phyloP scores from a whole-genome alignment of 2,113 vertebrate species.

The Paracanthobrama guichenoti region DNA sequence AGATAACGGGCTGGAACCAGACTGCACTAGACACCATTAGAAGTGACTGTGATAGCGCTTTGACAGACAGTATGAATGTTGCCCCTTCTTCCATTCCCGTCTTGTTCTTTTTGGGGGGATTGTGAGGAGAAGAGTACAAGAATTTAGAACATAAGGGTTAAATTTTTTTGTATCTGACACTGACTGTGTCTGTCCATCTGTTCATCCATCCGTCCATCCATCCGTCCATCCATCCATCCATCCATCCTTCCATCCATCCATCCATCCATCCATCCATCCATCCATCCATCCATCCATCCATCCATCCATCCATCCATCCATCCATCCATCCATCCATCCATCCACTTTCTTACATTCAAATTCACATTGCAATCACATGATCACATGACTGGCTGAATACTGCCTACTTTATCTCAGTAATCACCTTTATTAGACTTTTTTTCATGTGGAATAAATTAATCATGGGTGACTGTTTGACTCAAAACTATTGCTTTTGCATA shows the following conservation, averaged over 20 bases:
- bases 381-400: background rate
- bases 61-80: conserved; percentile 53
- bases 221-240: too few species aligned
- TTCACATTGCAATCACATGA: background rate
- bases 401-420: background rate
- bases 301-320: too few species aligned
- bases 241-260: too few species aligned
- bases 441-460: background rate
- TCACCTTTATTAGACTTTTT: background rate
- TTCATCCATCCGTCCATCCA: too few species aligned
- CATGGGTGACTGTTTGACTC: background rate
- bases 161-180: too few species aligned
- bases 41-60: conserved; percentile 52
- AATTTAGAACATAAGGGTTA: background rate
- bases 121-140: background rate
- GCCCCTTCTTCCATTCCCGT: background rate
- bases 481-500: background rate
- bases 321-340: too few species aligned
- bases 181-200: too few species aligned
- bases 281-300: too few species aligned
- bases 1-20: conserved; percentile 58
- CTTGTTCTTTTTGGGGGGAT: background rate
- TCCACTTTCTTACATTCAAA: too few species aligned
- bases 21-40: conserved; percentile 53
- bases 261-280: too few species aligned